phyloP scores from a whole-genome alignment of 2,888 invertebrate genomes.

The Nyleta sp. region DNA sequence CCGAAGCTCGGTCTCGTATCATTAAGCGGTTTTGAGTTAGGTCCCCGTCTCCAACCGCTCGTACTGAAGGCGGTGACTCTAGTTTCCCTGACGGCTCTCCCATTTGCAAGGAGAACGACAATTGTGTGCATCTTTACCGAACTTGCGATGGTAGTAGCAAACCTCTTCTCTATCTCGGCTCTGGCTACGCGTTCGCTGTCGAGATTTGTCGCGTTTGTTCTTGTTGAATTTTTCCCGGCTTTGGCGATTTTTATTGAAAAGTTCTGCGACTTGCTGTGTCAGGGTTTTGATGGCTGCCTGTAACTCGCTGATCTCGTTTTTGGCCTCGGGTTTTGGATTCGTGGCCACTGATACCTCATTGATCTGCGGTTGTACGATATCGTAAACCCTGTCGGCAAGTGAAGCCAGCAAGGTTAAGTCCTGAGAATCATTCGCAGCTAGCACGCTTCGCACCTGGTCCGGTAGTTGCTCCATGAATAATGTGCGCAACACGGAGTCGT shows the following conservation, averaged over 20 bases:
- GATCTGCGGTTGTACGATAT: not conserved
- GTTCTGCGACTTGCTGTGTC: not conserved
- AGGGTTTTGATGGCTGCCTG: not conserved
- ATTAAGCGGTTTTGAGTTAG: conserved; percentile 31
- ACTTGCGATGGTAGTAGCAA: conserved; percentile 27
- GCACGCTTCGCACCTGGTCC: not conserved
- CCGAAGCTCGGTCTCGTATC: conserved; percentile 26
- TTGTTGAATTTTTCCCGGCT: not conserved
- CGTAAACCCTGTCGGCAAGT: not conserved
- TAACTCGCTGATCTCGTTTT: not conserved
- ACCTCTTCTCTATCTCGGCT: not conserved
- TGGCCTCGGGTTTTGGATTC: not conserved
- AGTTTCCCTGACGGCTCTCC: conserved; percentile 11
- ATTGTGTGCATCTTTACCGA: conserved; percentile 9
- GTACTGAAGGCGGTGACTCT: not conserved
- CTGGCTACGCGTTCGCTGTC: not conserved
- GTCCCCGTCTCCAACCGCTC: conserved; percentile 12
- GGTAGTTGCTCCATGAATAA: conserved; percentile 31
- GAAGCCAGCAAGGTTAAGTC: not conserved
- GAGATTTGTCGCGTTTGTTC: not conserved
- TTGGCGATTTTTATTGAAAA: too few relatives aligned
- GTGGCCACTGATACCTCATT: not conserved
- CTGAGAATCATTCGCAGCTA: not conserved
- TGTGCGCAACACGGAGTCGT: conserved; percentile 19
- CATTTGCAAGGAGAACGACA: conserved; percentile 13